These are phyloP conservation scores for Pluvialis apricaria DNA, from an alignment of 2,113 vertebrate species.

Conservation along the genomic window DNA sequence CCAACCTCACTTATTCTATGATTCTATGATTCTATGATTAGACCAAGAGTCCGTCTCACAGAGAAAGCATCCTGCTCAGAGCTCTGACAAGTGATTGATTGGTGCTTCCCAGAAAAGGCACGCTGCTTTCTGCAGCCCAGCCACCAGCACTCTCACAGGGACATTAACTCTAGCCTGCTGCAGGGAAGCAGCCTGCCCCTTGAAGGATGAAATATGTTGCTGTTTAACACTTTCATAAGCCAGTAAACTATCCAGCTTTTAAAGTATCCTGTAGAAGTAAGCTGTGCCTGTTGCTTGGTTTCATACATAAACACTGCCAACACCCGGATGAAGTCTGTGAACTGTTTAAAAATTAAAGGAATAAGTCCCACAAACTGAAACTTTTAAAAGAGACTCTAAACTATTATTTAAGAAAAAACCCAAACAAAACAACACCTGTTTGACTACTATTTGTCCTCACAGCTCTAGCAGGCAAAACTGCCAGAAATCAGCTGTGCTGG, in stretches of 20 bases:
- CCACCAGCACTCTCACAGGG: background rate
- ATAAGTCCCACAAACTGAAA: background rate
- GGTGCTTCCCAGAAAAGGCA: background rate
- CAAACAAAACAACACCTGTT: background rate
- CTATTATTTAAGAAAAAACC: background rate
- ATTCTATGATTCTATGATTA: no score
- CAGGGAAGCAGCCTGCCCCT: background rate
- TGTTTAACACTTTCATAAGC: background rate
- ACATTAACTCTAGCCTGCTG: background rate
- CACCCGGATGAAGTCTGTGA: background rate
- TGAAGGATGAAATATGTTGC: background rate
- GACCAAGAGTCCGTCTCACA: background rate
- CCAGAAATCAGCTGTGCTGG: background rate
- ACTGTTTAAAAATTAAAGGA: background rate
- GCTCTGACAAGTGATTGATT: background rate
- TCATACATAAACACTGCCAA: background rate
- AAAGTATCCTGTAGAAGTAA: background rate
- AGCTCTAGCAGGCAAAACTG: background rate
- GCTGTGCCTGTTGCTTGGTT: background rate
- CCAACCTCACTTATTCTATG: no score
- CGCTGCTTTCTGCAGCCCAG: background rate
- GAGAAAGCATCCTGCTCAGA: background rate
- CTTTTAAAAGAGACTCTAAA: background rate
- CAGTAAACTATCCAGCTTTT: background rate
- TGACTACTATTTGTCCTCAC: background rate